Evolutionary conservation across 2,113 vertebrate species (phyloP).

Genomic region (Electrona antarctica): DNA sequence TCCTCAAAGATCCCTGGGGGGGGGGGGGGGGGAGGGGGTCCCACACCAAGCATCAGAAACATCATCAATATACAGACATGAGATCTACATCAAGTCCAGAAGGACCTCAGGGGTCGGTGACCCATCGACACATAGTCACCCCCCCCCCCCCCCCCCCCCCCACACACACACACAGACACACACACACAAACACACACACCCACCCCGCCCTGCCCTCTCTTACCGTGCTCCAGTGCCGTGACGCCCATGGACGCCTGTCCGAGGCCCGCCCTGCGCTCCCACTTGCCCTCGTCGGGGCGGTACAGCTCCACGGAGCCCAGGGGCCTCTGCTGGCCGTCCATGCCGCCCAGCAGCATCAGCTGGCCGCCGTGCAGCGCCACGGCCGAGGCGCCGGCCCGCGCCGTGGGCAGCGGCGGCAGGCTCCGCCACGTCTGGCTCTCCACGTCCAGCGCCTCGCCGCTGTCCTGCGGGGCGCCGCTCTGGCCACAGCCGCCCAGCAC

Average conservation of each 20-base stretch:
- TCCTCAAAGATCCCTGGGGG: too few relatives aligned
- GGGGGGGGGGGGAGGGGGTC: too few relatives aligned
- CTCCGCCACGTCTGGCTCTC: constrained; percentile 86
- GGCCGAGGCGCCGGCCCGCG: constrained; percentile 88
- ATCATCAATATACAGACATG: too few relatives aligned
- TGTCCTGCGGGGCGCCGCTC: constrained; percentile 86
- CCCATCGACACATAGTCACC: background rate
- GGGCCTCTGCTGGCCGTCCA: constrained; percentile 90
- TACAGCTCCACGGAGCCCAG: constrained; percentile 92
- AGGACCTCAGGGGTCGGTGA: background rate
- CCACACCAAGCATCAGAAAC: too few relatives aligned
- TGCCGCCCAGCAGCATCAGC: constrained; percentile 91
- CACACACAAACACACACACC: background rate
- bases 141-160: too few relatives aligned
- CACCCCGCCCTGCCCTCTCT: constrained; percentile 47
- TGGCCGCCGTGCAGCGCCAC: constrained; percentile 84
- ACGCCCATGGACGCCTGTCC: constrained; percentile 95
- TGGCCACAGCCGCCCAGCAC: constrained; percentile 93
- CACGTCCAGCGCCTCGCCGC: constrained; percentile 86
- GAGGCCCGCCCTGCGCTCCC: constrained; percentile 89
- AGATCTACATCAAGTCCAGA: too few relatives aligned
- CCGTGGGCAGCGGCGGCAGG: constrained; percentile 85
- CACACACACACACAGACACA: background rate
- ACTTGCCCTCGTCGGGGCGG: constrained; percentile 91
- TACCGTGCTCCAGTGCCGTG: constrained; percentile 92